phyloP scores from a whole-genome alignment of 2,113 vertebrate species.

The Neogobius melanostomus region DNA sequence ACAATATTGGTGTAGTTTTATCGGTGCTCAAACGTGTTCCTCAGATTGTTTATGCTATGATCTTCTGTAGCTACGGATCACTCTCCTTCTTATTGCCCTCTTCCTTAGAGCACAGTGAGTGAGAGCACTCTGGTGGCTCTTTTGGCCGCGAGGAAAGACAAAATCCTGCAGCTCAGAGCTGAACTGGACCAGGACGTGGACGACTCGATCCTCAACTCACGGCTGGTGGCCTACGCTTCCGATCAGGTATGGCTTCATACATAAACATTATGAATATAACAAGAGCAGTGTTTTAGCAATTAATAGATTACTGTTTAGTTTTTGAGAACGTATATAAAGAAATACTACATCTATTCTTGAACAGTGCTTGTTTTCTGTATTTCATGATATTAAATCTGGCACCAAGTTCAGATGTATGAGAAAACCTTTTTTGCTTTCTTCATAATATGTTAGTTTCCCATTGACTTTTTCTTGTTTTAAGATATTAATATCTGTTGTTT shows the following conservation, averaged over 20 bases:
- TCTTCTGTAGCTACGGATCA: background rate
- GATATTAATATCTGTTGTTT: background rate
- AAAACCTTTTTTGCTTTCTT: too few species aligned
- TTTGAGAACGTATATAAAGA: too few species aligned
- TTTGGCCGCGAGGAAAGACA: constrained; percentile 89
- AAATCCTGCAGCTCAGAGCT: constrained; percentile 83
- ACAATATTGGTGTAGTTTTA: too few species aligned
- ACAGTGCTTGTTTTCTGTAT: too few species aligned
- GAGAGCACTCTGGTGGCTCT: constrained; percentile 91
- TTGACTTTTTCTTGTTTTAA: background rate
- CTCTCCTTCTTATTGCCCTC: background rate
- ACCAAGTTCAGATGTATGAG: too few species aligned
- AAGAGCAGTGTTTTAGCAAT: too few species aligned
- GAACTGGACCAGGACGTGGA: constrained; percentile 80
- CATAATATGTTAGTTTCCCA: too few species aligned
- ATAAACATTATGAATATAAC: background rate
- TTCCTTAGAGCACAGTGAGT: constrained; percentile 87
- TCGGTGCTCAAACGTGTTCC: too few species aligned
- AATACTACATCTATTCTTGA: too few species aligned
- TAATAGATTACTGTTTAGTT: too few species aligned
- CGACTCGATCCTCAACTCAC: constrained; percentile 85
- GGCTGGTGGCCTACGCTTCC: constrained; percentile 89
- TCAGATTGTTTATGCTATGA: background rate
- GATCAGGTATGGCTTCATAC: constrained; percentile 82
- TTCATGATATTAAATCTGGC: too few species aligned